A percentile compares a stretch with the other conserved stretches of the same genome.
These are phyloP conservation scores for Drosophila aldrichi DNA, from an alignment of 2,888 invertebrate species.

Conservation along the genomic window DNA sequence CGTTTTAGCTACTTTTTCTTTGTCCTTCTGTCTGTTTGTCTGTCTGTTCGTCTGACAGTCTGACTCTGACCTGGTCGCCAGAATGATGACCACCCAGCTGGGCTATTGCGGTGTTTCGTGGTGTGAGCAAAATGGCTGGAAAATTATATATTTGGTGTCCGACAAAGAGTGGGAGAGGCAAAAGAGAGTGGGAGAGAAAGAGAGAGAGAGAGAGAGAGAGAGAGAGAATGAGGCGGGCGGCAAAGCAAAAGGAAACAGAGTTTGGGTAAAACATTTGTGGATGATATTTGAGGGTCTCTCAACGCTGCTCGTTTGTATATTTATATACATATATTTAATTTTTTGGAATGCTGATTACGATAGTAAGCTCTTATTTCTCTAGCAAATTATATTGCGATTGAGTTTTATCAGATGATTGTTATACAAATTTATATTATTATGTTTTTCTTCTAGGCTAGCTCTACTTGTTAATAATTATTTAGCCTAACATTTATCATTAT, in stretches of 20 bases:
- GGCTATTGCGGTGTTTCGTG: slow-evolving; percentile 20
- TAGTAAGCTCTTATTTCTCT: slow-evolving; percentile 4
- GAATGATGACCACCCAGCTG: slow-evolving; percentile 69
- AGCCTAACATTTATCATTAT: background rate
- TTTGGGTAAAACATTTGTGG: slow-evolving; percentile 36
- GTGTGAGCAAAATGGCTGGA: slow-evolving; percentile 52
- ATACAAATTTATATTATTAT: background rate
- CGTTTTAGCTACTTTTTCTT: slow-evolving; percentile 79
- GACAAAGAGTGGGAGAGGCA: background rate
- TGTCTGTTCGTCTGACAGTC: slow-evolving; percentile 44
- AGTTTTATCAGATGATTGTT: slow-evolving; percentile 7
- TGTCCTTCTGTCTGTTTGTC: slow-evolving; percentile 54
- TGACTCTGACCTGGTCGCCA: slow-evolving; percentile 73
- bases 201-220: background rate
- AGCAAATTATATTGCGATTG: slow-evolving; percentile 10
- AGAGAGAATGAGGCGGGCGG: too few species aligned
- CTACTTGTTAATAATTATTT: background rate
- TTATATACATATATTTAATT: slow-evolving; percentile 18
- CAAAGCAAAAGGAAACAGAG: background rate
- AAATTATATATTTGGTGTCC: slow-evolving; percentile 41
- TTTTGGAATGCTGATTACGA: slow-evolving; percentile 33
- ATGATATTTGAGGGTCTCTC: slow-evolving; percentile 46
- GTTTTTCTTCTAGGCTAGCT: background rate
- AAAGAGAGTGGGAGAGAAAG: background rate
- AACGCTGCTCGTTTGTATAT: slow-evolving; percentile 34